phyloP scores from a whole-genome alignment of 2,888 invertebrate genomes.

The Pyrochroa serraticornis region DNA sequence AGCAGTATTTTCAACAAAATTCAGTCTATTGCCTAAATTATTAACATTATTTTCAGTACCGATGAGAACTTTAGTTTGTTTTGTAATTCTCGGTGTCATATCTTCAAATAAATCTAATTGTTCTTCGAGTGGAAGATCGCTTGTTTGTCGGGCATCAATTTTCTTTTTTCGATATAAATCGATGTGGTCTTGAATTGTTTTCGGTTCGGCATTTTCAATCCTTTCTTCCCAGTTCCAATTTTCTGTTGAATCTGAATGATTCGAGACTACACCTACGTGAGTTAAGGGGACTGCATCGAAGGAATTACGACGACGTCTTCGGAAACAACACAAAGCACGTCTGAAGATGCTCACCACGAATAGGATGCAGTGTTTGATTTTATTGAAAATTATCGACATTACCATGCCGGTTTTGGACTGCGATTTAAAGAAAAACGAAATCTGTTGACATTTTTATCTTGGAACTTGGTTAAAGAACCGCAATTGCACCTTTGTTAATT shows the following conservation, averaged over 20 bases:
- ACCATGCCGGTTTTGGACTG: slow-evolving; percentile 12
- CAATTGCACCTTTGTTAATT: no score
- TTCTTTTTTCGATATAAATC: slow-evolving; percentile 66
- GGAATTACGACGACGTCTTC: slow-evolving; percentile 61
- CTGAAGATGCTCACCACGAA: slow-evolving; percentile 62
- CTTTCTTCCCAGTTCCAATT: slow-evolving; percentile 70
- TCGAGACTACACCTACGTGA: slow-evolving; percentile 62
- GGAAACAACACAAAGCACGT: slow-evolving; percentile 68
- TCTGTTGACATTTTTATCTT: neutral
- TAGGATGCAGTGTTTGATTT: slow-evolving; percentile 61
- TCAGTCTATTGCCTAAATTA: slow-evolving; percentile 44
- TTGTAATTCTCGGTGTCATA: slow-evolving; percentile 67
- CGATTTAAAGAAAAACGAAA: neutral
- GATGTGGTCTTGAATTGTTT: slow-evolving; percentile 67
- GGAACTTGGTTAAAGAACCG: neutral
- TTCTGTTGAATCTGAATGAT: slow-evolving; percentile 43
- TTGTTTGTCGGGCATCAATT: slow-evolving; percentile 51
- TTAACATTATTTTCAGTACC: slow-evolving; percentile 49
- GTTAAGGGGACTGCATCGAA: slow-evolving; percentile 64
- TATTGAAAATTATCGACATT: slow-evolving; percentile 37
- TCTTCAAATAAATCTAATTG: slow-evolving; percentile 65
- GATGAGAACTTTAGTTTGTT: slow-evolving; percentile 64
- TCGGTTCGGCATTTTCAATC: slow-evolving; percentile 53
- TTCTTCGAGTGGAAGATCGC: slow-evolving; percentile 56
- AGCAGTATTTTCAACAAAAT: slow-evolving; percentile 33